Evolutionary conservation across 2,888 invertebrate species (phyloP), one percentile per base, ranked within the genome.

Genomic region (Diarsia brunnea): DNA sequence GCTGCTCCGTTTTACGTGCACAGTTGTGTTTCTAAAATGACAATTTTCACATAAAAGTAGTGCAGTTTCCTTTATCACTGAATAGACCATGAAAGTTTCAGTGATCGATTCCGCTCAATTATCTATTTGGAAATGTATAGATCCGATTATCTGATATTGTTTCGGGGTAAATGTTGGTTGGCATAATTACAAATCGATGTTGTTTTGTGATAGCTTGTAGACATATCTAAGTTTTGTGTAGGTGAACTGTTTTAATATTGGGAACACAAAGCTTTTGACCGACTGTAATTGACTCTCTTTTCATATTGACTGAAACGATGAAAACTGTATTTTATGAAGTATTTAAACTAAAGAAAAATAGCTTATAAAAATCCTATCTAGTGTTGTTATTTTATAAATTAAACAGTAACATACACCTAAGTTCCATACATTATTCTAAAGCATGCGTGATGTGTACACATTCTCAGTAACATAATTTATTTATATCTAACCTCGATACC

Each of bases 401-500:
- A 38, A 38, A 76, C 21, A 51, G 75, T 53, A 45, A 75, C 58
- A 64, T 76, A 65, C 19, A 67, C 49, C 55, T 51, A 77, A 61
- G 55, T 67, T 69, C 27, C 24, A 61, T 67, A 67, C 66, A 43
- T 53, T 67, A 79, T 79, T 84, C 45, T 27, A 55, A 45, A 70
- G 31, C 60, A 61, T 74, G 74, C 67, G 84, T 80, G 63, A 74
- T 79, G 53, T 79, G 69, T 68, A 79, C 69, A 68, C 84, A 69
- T 72, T 84, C 66, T 53, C 55, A 75, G 84, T 69, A 75, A 80
- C 79, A 76, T 73, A 69, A 72, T 84, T 79, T 84, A 82, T 78
- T 85, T 85, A 82, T 82, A 82, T 78, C 81, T 66, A 76, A 75
- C 85, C 82, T 85, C 87, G 70, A 81, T 85, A 72, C 45, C 63